A percentile compares a stretch with the other conserved stretches of the same genome.
These are phyloP conservation scores for Leptinotarsa haldemani DNA, from an alignment of 2,888 invertebrate species.

Conservation along the genomic window DNA sequence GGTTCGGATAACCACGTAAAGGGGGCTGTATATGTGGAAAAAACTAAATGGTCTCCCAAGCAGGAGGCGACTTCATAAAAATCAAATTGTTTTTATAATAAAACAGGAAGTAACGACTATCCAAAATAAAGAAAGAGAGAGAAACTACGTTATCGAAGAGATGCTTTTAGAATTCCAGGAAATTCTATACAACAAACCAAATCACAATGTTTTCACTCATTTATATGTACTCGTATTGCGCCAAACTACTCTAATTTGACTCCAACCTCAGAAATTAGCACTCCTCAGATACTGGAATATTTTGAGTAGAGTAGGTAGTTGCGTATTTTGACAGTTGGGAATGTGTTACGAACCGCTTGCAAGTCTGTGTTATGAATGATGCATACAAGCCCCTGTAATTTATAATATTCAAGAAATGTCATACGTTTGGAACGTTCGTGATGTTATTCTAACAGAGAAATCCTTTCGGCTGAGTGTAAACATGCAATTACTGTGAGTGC, in stretches of 20 bases:
- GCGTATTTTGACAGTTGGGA: neutral
- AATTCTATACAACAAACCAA: neutral
- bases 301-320: neutral
- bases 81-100: too few species aligned
- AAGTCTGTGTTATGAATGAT: constrained; percentile 8
- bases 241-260: too few species aligned
- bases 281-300: neutral
- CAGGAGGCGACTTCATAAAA: too few species aligned
- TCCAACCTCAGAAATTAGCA: neutral
- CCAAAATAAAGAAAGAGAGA: too few species aligned
- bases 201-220: neutral
- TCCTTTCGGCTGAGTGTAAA: neutral
- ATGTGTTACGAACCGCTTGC: neutral
- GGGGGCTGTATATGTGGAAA: too few species aligned
- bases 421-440: neutral
- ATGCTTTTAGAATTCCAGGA: neutral
- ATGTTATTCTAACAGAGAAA: neutral
- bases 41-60: too few species aligned
- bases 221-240: neutral
- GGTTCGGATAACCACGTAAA: too few species aligned
- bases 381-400: neutral
- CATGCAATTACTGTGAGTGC: neutral
- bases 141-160: too few species aligned
- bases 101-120: too few species aligned
- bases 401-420: neutral